Base-by-base conservation (phyloP, 2,888 invertebrate species). In the Theristus sp. region DNA sequence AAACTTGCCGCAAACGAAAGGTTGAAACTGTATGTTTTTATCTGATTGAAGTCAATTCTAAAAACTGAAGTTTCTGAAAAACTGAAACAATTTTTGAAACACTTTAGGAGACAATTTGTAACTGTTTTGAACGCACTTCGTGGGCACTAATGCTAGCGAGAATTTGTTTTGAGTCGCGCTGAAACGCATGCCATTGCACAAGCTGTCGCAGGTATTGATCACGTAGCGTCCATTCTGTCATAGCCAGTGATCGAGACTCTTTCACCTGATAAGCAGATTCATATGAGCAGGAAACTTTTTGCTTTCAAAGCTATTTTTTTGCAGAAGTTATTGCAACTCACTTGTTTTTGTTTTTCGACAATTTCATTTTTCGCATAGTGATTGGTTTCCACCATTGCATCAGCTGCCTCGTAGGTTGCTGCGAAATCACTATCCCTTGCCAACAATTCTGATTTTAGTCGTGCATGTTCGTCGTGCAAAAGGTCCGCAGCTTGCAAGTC, bases 131-230 rank as follows among this genome's bases (percentile, higher is more conserved):
- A n/a, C n/a, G n/a, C 2, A 54, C 54, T 27, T 54, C 26, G 26
- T 54, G 93, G 0, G 87, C 82, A 22, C 84, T 84, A 64, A 89
- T 87, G 22, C 87, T 81, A 65, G 88, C 86, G 72, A 91, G 87
- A 63, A 96, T 82, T 74, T 88, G 87, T 71, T 89, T 88, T 22
- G 89, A 89, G 77, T 96, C 96, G 1, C 93, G 80, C 64, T 90
- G 76, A 83, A 96, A 94, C 75, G 89, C 86, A 77, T 93, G 91
- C 69, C 91, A 80, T 76, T 93, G 90, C 64, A 89, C 87, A 64
- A 89, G 81, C 75, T 93, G 89, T 73, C 89, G 89, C 53, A 90
- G 76, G 70, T 87, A 84, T 57, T 89, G 84, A 74, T 89, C 89
- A 68, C 89, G 85, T 60, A 84, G 82, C 64, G 87, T 86, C 89